Conservation (phyloP, 64 coral and sea anemone genomes). For the Trachythela sp. region DNA sequence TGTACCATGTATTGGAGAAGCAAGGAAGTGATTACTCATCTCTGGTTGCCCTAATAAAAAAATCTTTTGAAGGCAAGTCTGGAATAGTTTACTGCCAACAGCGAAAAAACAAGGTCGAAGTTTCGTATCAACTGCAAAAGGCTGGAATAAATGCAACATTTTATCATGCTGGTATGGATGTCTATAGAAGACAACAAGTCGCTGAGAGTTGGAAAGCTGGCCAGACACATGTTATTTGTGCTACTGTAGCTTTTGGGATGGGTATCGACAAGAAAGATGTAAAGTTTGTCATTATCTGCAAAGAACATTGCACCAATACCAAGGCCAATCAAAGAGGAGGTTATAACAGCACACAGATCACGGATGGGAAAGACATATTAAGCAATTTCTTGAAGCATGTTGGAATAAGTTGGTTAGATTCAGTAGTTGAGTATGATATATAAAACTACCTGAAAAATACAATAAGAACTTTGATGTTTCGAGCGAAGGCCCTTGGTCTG, state of each 20-base stretch:
- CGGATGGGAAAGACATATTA: too few relatives aligned
- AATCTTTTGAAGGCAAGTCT: conserved; percentile 16
- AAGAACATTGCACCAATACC: too few relatives aligned
- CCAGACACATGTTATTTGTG: conserved; percentile 38
- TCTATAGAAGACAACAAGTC: conserved; percentile 16
- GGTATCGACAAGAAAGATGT: conserved; percentile 55
- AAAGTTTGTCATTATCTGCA: conserved; percentile 48
- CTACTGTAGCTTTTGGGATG: conserved; percentile 56
- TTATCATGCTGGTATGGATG: conserved; percentile 31
- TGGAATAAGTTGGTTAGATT: too few relatives aligned
- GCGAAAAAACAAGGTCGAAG: conserved; percentile 32
- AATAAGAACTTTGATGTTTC: too few relatives aligned
- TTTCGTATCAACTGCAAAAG: conserved; percentile 34
- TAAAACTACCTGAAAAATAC: too few relatives aligned
- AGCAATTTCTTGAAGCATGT: too few relatives aligned
- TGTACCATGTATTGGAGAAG: conserved; percentile 41
- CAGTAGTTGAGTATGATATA: too few relatives aligned
- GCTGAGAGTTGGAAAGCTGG: conserved; percentile 25
- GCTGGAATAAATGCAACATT: conserved; percentile 40
- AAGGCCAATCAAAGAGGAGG: too few relatives aligned
- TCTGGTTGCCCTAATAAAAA: background rate
- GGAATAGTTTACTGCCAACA: conserved; percentile 55
- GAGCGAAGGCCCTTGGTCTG: too few relatives aligned
- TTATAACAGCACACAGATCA: too few relatives aligned
- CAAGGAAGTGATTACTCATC: conserved; percentile 5